These are phyloP conservation scores for Antedon mediterranea DNA, from an alignment of 53 echinoderm and acorn worm species.

Conservation along the genomic window DNA sequence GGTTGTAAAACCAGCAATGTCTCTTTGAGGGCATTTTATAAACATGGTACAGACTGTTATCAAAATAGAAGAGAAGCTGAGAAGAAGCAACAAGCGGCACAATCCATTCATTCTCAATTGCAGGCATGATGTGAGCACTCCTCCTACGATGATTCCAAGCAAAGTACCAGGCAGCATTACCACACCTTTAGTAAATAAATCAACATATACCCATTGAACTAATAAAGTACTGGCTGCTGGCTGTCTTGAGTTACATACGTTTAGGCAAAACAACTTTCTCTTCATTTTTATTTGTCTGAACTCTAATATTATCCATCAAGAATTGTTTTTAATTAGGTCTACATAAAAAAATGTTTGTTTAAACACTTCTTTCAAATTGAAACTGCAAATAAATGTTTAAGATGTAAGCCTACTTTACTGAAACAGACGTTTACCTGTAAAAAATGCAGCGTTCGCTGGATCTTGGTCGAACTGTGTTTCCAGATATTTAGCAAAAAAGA, in stretches of 20 bases:
- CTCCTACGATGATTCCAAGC: not conserved
- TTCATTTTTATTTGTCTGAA: too few relatives aligned
- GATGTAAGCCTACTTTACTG: too few relatives aligned
- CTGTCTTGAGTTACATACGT: too few relatives aligned
- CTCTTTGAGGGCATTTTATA: not conserved
- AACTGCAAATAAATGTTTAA: too few relatives aligned
- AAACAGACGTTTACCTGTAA: not conserved
- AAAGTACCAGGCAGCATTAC: not conserved
- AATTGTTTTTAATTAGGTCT: too few relatives aligned
- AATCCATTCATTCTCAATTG: not conserved
- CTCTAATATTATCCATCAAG: too few relatives aligned
- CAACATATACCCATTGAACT: too few relatives aligned
- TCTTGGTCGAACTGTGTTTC: not conserved
- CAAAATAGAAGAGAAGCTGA: not conserved
- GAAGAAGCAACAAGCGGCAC: not conserved
- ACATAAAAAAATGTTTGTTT: too few relatives aligned
- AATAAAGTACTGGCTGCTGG: too few relatives aligned
- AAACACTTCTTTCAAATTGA: too few relatives aligned
- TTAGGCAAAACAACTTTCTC: too few relatives aligned
- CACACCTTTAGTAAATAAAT: not conserved
- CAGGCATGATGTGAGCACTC: not conserved
- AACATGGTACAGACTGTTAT: not conserved
- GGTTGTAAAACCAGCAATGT: not conserved
- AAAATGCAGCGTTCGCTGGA: not conserved
- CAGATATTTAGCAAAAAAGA: not conserved